These are phyloP conservation scores for Hydrocynus forskahlii DNA, from an alignment of 2,797 vertebrate species.

Conservation along the genomic window DNA sequence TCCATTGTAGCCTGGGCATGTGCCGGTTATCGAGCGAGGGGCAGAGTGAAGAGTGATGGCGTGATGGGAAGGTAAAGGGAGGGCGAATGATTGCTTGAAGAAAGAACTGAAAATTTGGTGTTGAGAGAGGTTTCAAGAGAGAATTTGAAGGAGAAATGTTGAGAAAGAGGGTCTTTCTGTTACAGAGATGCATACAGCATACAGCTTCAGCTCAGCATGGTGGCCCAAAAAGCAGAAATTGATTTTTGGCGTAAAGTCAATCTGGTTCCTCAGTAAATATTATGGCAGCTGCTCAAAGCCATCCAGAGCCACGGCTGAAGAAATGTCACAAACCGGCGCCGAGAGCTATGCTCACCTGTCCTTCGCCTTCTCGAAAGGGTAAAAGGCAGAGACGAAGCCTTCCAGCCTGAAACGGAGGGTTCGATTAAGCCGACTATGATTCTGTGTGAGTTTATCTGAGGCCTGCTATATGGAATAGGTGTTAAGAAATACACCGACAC, in stretches of 20 bases:
- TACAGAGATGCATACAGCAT: slow-evolving; percentile 45
- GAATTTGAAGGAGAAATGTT: slow-evolving; percentile 49
- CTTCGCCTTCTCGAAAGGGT: slow-evolving; percentile 18
- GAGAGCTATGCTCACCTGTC: slow-evolving; percentile 26
- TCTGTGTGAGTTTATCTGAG: not conserved
- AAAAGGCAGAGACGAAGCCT: not conserved
- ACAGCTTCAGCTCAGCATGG: slow-evolving; percentile 70
- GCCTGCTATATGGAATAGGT: no score
- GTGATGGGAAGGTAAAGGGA: slow-evolving; percentile 50
- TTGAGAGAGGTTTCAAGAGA: slow-evolving; percentile 41
- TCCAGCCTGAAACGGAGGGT: not conserved
- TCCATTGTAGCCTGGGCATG: slow-evolving; percentile 60
- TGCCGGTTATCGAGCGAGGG: slow-evolving; percentile 66
- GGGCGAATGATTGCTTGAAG: slow-evolving; percentile 39
- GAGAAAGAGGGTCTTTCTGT: slow-evolving; percentile 65
- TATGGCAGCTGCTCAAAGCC: slow-evolving; percentile 73
- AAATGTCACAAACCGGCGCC: slow-evolving; percentile 46
- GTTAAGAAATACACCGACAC: no score
- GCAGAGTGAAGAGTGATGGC: slow-evolving; percentile 38
- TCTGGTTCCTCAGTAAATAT: slow-evolving; percentile 79
- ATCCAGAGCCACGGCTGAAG: slow-evolving; percentile 55
- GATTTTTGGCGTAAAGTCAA: slow-evolving; percentile 79
- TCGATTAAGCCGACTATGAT: not conserved
- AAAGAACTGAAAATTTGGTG: slow-evolving; percentile 41
- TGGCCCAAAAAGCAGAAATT: slow-evolving; percentile 75